Base-by-base conservation (phyloP, 2,113 vertebrate species). In the Halichoerus grypus region DNA sequence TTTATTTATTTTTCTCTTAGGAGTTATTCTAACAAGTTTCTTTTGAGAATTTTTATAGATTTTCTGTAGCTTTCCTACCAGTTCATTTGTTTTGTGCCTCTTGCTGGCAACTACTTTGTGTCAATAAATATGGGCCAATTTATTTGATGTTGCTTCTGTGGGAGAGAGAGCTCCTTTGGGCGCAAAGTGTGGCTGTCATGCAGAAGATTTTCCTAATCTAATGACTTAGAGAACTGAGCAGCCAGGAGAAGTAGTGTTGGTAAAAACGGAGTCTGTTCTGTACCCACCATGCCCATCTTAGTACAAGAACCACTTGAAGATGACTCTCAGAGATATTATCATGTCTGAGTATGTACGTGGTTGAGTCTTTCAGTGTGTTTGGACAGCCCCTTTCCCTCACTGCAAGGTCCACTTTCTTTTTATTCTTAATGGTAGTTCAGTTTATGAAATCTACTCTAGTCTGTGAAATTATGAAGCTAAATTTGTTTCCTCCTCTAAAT, bases 1-100 rank as follows among this genome's bases (percentile, higher is more conserved):
- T 92, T 55, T 67, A 65, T 80, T 83, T 85, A 13, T 93, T 95
- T 93, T 93, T 85, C 42, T 96, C 28, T 55, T 61, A 55, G 67
- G 53, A 81, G 53, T 92, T 93, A 85, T 82, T 85, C 57, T 67
- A 82, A 81, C 26, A 83, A 9, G 94, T 94, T 96, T 90, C 33
- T 96, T 49, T 76, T 71, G 39, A 76, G 74, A 53, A 87, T 85
- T 63, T 81, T 81, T 59, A 36, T 18, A 71, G 33, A 49, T 7
- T 67, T 82, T 91, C 49, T 71, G 1, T 42, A 67, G 28, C 55
- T 92, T 69, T 57, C 77, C 79, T 80, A 91, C 74, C 15, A 92
- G 15, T 72, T 82, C 69, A 39, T 7, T 71, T 69, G 55, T 51
- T 63, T 42, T 53, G 11, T 93, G 46, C 24, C 49, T 53, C 94